Evolutionary conservation across 2,797 vertebrate species (phyloP).

Genomic region (Acrocephalus scirpaceus): DNA sequence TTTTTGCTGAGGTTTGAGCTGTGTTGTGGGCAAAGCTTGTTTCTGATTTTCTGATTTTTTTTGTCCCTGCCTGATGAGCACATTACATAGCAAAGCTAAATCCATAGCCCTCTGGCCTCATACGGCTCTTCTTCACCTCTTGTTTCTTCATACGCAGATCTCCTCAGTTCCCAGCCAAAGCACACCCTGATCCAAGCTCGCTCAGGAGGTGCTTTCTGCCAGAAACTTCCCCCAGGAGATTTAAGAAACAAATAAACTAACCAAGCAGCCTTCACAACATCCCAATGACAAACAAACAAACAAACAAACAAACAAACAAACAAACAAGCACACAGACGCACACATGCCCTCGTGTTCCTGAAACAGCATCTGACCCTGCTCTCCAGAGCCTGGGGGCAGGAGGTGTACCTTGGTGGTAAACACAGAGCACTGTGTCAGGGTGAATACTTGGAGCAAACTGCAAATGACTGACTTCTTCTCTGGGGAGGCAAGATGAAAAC

Average conservation of each 20-base stretch:
- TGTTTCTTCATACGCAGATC: background rate
- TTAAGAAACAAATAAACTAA: conserved; percentile 62
- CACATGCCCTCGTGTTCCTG: background rate
- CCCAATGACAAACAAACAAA: conserved; percentile 21
- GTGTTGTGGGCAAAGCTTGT: background rate
- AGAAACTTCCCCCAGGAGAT: conserved; percentile 50
- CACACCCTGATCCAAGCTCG: background rate
- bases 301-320: background rate
- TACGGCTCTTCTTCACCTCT: conserved; percentile 42
- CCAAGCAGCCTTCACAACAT: conserved; percentile 36
- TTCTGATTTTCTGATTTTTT: conserved; percentile 21
- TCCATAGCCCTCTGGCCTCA: conserved; percentile 13
- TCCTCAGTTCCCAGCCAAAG: conserved; percentile 35
- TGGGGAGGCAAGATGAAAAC: background rate
- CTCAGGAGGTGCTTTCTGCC: conserved; percentile 51
- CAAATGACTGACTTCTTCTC: background rate
- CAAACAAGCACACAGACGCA: too few species aligned
- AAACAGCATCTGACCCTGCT: background rate
- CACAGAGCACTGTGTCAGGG: background rate
- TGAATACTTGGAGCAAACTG: background rate
- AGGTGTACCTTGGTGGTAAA: background rate
- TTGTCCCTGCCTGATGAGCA: conserved; percentile 17
- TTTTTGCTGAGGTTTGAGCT: background rate
- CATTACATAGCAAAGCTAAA: conserved; percentile 11
- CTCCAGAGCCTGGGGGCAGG: background rate